Percentiles rank a stretch among this genome's conserved stretches.
These are phyloP conservation scores for Hippasteria phrygiana DNA, from an alignment of 53 echinoderm and acorn worm species.

Conservation along the genomic window DNA sequence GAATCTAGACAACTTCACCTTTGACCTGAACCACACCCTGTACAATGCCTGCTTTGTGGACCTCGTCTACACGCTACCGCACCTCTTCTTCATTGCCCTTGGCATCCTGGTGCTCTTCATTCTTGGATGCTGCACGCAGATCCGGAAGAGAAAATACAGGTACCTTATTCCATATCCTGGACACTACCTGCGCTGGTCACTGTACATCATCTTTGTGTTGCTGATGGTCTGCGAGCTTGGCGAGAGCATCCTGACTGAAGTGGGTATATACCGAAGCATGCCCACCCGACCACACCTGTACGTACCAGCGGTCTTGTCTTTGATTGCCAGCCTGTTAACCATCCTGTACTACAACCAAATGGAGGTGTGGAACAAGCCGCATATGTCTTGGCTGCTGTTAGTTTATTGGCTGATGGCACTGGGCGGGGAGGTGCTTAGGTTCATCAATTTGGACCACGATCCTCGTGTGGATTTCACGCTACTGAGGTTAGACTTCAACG, in stretches of 20 bases:
- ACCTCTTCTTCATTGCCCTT: conserved; percentile 63
- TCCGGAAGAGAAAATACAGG: conserved; percentile 23
- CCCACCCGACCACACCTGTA: conserved; percentile 72
- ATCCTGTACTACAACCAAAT: conserved; percentile 77
- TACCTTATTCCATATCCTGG: conserved; percentile 77
- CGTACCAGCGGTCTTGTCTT: conserved; percentile 44
- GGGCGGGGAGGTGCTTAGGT: conserved; percentile 43
- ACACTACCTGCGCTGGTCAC: conserved; percentile 73
- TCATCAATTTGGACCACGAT: conserved; percentile 62
- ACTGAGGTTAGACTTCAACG: conserved; percentile 74
- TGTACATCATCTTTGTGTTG: conserved; percentile 57
- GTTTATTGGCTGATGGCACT: conserved; percentile 75
- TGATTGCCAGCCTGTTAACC: conserved; percentile 40
- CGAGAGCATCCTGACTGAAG: conserved; percentile 75
- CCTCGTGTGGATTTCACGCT: conserved; percentile 32
- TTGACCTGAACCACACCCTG: conserved; percentile 70
- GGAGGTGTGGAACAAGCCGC: conserved; percentile 72
- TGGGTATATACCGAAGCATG: conserved; percentile 17
- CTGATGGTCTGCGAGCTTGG: conserved; percentile 49
- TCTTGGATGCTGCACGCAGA: conserved; percentile 63
- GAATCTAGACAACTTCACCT: conserved; percentile 54
- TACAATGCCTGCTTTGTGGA: conserved; percentile 72
- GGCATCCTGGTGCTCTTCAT: conserved; percentile 62
- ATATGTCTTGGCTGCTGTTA: conserved; percentile 74
- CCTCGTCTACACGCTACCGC: conserved; percentile 70